Percentiles rank a stretch among this genome's conserved stretches.
Evolutionary conservation across 2,888 invertebrate genomes (phyloP).

Genomic region (Pherbina coryleti): DNA sequence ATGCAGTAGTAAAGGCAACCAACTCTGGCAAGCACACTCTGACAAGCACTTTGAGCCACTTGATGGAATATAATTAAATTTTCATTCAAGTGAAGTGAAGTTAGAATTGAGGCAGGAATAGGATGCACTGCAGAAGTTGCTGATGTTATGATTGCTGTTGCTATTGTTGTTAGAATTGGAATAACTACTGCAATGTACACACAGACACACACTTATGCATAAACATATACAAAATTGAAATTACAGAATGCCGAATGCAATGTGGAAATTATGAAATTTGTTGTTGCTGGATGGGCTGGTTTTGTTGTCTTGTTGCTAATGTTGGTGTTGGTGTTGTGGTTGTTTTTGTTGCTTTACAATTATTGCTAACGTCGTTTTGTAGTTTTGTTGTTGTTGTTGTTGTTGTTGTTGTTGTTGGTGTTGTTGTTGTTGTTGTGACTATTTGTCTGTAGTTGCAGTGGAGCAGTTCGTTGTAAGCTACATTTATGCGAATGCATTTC

Average conservation of each 20-base stretch:
- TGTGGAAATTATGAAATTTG: slow-evolving; percentile 18
- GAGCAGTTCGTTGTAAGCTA: not conserved
- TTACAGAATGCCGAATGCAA: slow-evolving; percentile 5
- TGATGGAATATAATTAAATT: not conserved
- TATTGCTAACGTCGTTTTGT: not conserved
- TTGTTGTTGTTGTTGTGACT: not conserved
- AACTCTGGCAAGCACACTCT: no score
- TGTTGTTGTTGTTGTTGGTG: not conserved
- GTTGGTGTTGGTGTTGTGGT: not conserved
- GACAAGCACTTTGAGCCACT: not conserved
- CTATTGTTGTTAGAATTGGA: not conserved
- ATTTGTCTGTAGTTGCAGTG: not conserved
- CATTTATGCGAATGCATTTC: not conserved
- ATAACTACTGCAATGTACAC: not conserved
- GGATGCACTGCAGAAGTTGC: not conserved
- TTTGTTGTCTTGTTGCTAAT: not conserved
- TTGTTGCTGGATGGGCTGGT: not conserved
- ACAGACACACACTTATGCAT: not conserved
- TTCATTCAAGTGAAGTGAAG: not conserved
- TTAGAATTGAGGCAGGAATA: not conserved
- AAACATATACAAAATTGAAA: not conserved
- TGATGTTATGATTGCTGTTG: not conserved
- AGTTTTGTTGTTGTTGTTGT: slow-evolving; percentile 5
- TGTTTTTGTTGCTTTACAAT: not conserved
- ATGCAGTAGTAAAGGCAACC: no score